Conservation (phyloP, 2,888 invertebrate species). For the Galerucella calmariensis region DNA sequence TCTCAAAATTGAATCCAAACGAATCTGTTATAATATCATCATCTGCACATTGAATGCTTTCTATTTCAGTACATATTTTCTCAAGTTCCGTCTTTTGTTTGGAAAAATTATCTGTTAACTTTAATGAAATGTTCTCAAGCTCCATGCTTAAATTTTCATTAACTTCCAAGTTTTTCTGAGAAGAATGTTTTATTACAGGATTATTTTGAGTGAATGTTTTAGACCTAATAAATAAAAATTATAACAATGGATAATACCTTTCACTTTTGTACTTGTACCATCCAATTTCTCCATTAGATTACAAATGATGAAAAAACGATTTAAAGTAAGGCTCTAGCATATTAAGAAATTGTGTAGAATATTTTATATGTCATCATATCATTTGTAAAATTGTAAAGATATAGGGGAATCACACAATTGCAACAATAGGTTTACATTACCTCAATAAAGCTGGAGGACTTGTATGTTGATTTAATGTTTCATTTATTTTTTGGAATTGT, state of each 20-base stretch:
- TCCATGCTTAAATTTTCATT: conserved; percentile 72
- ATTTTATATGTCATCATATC: too few species aligned
- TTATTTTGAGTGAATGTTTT: conserved; percentile 78
- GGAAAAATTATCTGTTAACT: conserved; percentile 75
- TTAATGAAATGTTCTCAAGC: conserved; percentile 81
- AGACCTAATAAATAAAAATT: conserved; percentile 63
- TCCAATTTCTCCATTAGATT: too few species aligned
- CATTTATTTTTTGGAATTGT: conserved; percentile 68
- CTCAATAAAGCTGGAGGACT: conserved; percentile 53
- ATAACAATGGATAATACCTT: conserved; percentile 49
- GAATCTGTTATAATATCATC: conserved; percentile 71
- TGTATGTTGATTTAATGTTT: conserved; percentile 66
- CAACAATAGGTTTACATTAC: neutral
- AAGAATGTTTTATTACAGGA: conserved; percentile 67
- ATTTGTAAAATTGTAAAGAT: neutral
- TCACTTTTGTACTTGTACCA: too few species aligned
- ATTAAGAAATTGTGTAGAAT: too few species aligned
- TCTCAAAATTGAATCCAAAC: conserved; percentile 72
- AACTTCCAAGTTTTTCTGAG: conserved; percentile 65
- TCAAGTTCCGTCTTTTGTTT: conserved; percentile 77
- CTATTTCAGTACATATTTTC: conserved; percentile 76
- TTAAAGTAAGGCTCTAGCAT: too few species aligned
- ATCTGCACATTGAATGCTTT: conserved; percentile 69
- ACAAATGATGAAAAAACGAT: too few species aligned
- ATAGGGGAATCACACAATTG: neutral